phyloP scores from a whole-genome alignment of 1,140 invertebrate species.

The Pentalonia nigronervosa region DNA sequence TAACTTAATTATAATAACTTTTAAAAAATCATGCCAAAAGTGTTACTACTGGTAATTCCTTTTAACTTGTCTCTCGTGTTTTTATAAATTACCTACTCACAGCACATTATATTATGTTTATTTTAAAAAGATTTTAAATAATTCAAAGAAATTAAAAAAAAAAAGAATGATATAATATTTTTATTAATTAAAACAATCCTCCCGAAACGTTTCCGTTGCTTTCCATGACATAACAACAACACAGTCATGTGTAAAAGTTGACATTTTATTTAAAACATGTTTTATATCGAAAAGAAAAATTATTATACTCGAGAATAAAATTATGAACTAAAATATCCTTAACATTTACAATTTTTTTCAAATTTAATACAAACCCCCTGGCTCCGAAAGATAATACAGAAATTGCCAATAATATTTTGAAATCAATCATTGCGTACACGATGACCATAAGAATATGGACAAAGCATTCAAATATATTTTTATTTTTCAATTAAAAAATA shows the following conservation, averaged over 20 bases:
- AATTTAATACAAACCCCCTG: too few species aligned
- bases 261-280: too few species aligned
- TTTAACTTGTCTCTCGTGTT: not conserved
- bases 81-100: not conserved
- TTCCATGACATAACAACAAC: too few species aligned
- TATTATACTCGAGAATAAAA: not conserved
- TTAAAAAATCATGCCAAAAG: not conserved
- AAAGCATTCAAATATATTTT: not conserved
- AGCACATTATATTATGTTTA: not conserved
- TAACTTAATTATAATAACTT: not conserved
- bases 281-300: too few species aligned
- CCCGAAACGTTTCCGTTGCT: not conserved
- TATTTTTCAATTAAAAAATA: not conserved
- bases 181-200: not conserved
- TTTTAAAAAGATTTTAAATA: not conserved
- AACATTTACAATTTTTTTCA: too few species aligned
- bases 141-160: not conserved
- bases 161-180: not conserved
- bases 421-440: not conserved
- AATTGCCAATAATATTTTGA: not conserved
- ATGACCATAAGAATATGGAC: too few species aligned
- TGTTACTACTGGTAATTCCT: not conserved
- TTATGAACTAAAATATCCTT: too few species aligned
- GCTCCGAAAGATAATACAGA: too few species aligned
- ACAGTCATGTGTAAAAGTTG: too few species aligned